These are phyloP conservation scores for Diloba caeruleocephala DNA, from an alignment of 2,888 invertebrate species.

Conservation along the genomic window DNA sequence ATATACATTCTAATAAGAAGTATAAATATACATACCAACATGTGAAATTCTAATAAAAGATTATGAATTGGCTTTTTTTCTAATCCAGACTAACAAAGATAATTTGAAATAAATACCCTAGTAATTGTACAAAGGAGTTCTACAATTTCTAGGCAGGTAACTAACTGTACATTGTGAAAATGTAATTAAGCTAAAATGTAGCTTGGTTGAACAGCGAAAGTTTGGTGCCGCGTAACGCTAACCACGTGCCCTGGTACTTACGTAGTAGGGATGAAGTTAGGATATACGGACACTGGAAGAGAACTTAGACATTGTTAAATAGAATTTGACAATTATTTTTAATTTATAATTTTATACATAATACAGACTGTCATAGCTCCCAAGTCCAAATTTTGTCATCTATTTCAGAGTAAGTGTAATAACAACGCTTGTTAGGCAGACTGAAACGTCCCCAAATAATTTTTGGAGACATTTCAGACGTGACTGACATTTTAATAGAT, in stretches of 20 bases:
- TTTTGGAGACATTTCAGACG: too few relatives aligned
- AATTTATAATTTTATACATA: too few relatives aligned
- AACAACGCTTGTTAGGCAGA: too few relatives aligned
- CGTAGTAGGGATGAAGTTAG: constrained; percentile 48
- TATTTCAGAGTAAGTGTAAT: too few relatives aligned
- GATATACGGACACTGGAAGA: constrained; percentile 30
- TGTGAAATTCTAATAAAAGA: too few relatives aligned
- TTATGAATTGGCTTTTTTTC: neutral
- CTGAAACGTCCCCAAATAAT: too few relatives aligned
- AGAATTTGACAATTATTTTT: neutral
- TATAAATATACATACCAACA: too few relatives aligned
- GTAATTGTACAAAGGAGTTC: constrained; percentile 13
- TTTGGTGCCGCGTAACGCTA: constrained; percentile 66
- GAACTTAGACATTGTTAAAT: constrained; percentile 2
- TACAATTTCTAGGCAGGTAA: constrained; percentile 44
- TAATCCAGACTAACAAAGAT: constrained; percentile 15
- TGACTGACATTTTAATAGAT: too few relatives aligned
- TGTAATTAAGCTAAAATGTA: constrained; percentile 76
- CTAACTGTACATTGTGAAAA: constrained; percentile 57
- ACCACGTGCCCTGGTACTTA: constrained; percentile 68
- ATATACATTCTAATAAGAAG: too few relatives aligned
- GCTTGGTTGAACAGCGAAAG: constrained; percentile 65
- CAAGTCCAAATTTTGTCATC: too few relatives aligned
- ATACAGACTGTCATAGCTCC: too few relatives aligned
- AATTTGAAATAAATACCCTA: constrained; percentile 46